Percentiles rank a stretch among this genome's conserved stretches.
Conservation (phyloP, 2,113 vertebrate species). For the Rhea pennata region DNA sequence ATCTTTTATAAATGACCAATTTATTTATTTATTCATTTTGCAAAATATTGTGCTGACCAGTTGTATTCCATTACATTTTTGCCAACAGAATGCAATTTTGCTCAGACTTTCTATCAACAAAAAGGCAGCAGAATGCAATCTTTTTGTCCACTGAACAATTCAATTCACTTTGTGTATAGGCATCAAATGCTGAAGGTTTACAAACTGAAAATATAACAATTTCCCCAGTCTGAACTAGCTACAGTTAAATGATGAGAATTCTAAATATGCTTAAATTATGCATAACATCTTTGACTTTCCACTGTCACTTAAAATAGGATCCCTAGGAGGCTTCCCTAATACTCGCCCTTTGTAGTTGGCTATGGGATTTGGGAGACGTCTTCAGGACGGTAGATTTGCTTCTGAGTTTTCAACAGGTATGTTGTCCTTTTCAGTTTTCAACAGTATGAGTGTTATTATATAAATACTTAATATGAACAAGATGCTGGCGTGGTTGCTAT, state of each 20-base stretch:
- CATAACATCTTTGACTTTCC: background rate
- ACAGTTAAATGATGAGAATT: background rate
- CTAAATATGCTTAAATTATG: background rate
- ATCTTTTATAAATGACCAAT: background rate
- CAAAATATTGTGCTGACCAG: constrained; percentile 6
- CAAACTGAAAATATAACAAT: background rate
- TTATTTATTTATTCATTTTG: background rate
- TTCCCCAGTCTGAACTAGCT: background rate
- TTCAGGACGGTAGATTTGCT: background rate
- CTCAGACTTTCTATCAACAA: constrained; percentile 13
- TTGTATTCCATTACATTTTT: constrained; percentile 38
- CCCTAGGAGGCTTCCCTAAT: background rate
- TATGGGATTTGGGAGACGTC: background rate
- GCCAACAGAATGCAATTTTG: constrained; percentile 46
- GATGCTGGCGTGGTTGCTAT: background rate
- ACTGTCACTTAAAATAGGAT: background rate
- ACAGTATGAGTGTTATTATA: background rate
- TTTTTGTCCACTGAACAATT: constrained; percentile 1
- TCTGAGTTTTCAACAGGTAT: background rate
- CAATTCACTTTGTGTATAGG: background rate
- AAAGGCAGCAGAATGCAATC: background rate
- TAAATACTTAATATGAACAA: background rate
- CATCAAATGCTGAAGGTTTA: background rate
- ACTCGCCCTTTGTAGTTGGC: background rate
- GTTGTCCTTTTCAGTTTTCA: too few species aligned